A percentile compares a stretch with the other conserved stretches of the same genome.
phyloP scores from a whole-genome alignment of 2,888 invertebrate species.

The Exephanes ischioxanthus region DNA sequence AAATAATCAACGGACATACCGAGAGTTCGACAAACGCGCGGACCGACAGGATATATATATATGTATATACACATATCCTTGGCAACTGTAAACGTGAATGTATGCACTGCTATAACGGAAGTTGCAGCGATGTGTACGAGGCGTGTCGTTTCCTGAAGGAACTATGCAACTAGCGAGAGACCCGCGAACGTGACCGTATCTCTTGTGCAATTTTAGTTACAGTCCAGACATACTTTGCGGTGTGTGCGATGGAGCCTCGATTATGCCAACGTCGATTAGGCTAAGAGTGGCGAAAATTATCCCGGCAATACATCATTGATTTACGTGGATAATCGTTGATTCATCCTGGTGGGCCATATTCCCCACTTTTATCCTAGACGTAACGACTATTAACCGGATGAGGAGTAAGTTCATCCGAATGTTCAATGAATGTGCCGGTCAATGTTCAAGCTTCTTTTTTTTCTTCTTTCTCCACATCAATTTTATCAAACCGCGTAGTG shows the following conservation, averaged over 20 bases:
- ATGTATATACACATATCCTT: not conserved
- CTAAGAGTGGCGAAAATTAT: not conserved
- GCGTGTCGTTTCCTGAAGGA: slow-evolving; percentile 75
- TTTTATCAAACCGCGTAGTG: too few relatives aligned
- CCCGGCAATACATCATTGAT: too few relatives aligned
- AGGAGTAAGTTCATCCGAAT: too few relatives aligned
- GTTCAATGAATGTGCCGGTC: too few relatives aligned
- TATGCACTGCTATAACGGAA: slow-evolving; percentile 68
- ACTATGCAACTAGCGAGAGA: slow-evolving; percentile 49
- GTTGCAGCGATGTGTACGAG: slow-evolving; percentile 73
- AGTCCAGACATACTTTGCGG: slow-evolving; percentile 7
- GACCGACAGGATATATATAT: not conserved
- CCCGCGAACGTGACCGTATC: slow-evolving; percentile 46
- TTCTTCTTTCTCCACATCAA: too few relatives aligned
- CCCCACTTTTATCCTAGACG: too few relatives aligned
- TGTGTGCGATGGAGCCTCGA: slow-evolving; percentile 5
- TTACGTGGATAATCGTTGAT: too few relatives aligned
- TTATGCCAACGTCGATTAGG: not conserved
- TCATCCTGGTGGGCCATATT: too few relatives aligned
- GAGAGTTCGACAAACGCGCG: slow-evolving; percentile 50
- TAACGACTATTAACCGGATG: too few relatives aligned
- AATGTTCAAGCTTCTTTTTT: too few relatives aligned
- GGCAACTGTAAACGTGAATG: not conserved
- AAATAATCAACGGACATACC: slow-evolving; percentile 51
- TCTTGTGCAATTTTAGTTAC: slow-evolving; percentile 54